Percentiles rank a stretch among this genome's conserved stretches.
phyloP scores from a whole-genome alignment of 2,797 vertebrate species.

The Acipenser ruthenus region DNA sequence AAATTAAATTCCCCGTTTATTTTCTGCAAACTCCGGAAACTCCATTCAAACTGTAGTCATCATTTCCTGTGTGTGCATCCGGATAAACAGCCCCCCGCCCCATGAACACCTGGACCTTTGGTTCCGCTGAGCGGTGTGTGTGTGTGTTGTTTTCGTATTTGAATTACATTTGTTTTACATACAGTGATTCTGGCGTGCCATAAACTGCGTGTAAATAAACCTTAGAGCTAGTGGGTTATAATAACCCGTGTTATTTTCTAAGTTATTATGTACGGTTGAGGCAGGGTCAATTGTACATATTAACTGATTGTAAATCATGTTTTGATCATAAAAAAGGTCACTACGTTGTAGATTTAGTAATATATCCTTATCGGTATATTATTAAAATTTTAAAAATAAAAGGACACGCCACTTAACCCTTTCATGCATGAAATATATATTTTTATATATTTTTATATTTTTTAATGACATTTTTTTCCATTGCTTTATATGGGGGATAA shows the following conservation, averaged over 20 bases:
- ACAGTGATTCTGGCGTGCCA: conserved; percentile 20
- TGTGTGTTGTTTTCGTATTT: conserved; percentile 64
- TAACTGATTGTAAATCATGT: no score
- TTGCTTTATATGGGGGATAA: neutral
- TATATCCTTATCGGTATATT: neutral
- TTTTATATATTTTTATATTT: neutral
- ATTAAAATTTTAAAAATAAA: neutral
- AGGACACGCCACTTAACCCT: no score
- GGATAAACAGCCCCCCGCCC: no score
- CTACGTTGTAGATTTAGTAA: neutral
- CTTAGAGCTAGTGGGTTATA: no score
- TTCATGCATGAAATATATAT: neutral
- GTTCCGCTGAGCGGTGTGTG: no score
- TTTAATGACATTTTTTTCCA: neutral
- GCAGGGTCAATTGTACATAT: no score
- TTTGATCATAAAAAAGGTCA: no score
- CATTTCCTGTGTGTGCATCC: no score
- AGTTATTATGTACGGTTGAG: neutral
- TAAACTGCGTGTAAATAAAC: no score
- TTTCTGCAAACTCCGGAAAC: neutral
- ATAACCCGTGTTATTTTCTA: conserved; percentile 52
- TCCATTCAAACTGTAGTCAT: no score
- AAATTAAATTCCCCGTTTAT: no score
- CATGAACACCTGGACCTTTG: no score
- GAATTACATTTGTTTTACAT: conserved; percentile 91